Conservation (phyloP, 2,888 invertebrate species). For the Ornithoptera priamus region DNA sequence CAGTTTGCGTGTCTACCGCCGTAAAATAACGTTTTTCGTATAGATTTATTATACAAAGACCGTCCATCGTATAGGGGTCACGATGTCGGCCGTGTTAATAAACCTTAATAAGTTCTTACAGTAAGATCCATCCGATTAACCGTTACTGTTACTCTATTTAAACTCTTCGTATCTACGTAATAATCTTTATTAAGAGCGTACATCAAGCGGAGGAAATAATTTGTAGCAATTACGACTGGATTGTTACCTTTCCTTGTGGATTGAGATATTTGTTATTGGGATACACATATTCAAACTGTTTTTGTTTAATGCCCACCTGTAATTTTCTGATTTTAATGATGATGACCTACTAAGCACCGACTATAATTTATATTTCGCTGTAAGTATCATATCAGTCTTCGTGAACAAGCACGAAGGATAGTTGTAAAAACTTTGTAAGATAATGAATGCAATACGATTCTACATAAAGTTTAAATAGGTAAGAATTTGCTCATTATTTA, state of each 20-base stretch:
- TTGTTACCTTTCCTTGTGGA: slow-evolving; percentile 25
- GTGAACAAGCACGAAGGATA: too few species aligned
- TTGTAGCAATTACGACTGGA: slow-evolving; percentile 33
- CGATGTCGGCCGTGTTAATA: slow-evolving; percentile 67
- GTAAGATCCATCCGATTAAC: slow-evolving; percentile 47
- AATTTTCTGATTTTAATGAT: slow-evolving; percentile 1
- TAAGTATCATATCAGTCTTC: too few species aligned
- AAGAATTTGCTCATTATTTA: too few species aligned
- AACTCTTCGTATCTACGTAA: slow-evolving; percentile 47
- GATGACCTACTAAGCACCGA: neutral
- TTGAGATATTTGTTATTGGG: slow-evolving; percentile 25
- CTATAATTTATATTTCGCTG: neutral
- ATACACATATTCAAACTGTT: slow-evolving; percentile 12
- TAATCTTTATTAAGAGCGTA: slow-evolving; percentile 48
- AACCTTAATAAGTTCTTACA: slow-evolving; percentile 62
- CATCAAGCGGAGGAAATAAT: slow-evolving; percentile 26
- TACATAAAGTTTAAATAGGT: too few species aligned
- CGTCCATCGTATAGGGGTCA: slow-evolving; percentile 64
- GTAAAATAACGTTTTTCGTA: slow-evolving; percentile 69
- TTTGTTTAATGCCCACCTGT: slow-evolving; percentile 2
- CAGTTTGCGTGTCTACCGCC: slow-evolving; percentile 69
- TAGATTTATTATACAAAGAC: slow-evolving; percentile 63
- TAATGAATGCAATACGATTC: too few species aligned
- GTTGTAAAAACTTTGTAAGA: too few species aligned
- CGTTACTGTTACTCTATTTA: slow-evolving; percentile 47